phyloP scores from a whole-genome alignment of 2,113 vertebrate species.

The Lepisosteus osseus region DNA sequence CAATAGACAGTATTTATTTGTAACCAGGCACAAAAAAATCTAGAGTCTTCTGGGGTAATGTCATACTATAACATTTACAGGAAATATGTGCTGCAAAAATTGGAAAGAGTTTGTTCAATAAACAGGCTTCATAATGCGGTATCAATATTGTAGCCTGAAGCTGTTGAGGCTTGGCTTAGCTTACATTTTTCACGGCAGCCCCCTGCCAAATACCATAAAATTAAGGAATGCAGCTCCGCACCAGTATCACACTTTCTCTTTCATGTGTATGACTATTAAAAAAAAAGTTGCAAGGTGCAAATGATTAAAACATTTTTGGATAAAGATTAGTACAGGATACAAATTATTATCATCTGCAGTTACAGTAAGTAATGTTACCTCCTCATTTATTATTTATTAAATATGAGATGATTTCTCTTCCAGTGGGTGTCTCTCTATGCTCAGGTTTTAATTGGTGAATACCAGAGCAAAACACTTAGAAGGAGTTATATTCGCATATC shows the following conservation, averaged over 20 bases:
- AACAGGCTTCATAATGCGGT: constrained; percentile 56
- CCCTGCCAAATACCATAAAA: constrained; percentile 31
- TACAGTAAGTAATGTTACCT: too few relatives aligned
- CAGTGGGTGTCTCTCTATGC: too few relatives aligned
- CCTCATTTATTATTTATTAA: too few relatives aligned
- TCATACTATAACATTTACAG: constrained; percentile 56
- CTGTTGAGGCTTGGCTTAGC: constrained; percentile 6
- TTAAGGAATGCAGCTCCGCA: neutral
- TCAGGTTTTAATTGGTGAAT: too few relatives aligned
- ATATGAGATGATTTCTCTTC: too few relatives aligned
- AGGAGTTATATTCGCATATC: too few relatives aligned
- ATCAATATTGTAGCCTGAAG: constrained; percentile 43
- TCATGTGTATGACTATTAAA: neutral
- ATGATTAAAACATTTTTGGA: neutral
- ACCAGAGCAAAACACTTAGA: too few relatives aligned
- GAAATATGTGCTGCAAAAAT: constrained; percentile 54
- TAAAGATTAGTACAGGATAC: neutral
- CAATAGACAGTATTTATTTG: too few relatives aligned
- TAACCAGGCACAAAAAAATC: neutral
- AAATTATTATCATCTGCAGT: too few relatives aligned
- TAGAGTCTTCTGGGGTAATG: constrained; percentile 51
- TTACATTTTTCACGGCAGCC: constrained; percentile 5
- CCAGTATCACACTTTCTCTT: neutral
- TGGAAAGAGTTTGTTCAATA: constrained; percentile 40
- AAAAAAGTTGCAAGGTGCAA: neutral